Evolutionary conservation across 2,888 invertebrate species (phyloP).

Genomic region (Drosophila fulvimacula): DNA sequence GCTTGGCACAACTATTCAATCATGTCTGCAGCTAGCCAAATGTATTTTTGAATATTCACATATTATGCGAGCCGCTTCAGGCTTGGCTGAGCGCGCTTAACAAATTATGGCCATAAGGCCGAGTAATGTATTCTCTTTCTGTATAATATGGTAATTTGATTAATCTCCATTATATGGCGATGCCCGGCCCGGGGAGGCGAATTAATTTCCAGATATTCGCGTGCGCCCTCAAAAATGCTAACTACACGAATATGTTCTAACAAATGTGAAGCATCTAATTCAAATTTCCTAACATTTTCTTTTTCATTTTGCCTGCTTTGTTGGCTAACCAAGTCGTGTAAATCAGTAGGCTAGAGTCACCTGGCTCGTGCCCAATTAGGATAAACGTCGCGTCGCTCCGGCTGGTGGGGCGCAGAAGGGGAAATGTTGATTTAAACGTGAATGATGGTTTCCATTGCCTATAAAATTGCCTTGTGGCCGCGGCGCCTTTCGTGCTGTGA

Average conservation of each 20-base stretch:
- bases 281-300: slow-evolving; percentile 41
- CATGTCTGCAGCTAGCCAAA: neutral
- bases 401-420: slow-evolving; percentile 48
- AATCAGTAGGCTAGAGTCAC: slow-evolving; percentile 25
- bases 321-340: slow-evolving; percentile 13
- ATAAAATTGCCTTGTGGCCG: slow-evolving; percentile 3
- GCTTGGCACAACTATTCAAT: slow-evolving; percentile 5
- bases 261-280: slow-evolving; percentile 38
- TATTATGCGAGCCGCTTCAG: neutral
- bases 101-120: slow-evolving; percentile 73
- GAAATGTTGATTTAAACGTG: slow-evolving; percentile 83
- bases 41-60: slow-evolving; percentile 6
- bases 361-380: slow-evolving; percentile 67
- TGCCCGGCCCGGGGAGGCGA: slow-evolving; percentile 27
- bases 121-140: slow-evolving; percentile 75
- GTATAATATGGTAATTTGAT: slow-evolving; percentile 79
- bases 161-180: slow-evolving; percentile 64
- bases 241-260: slow-evolving; percentile 41
- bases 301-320: neutral
- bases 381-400: slow-evolving; percentile 80
- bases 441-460: slow-evolving; percentile 63
- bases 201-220: slow-evolving; percentile 65
- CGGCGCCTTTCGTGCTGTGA: slow-evolving; percentile 55
- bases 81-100: slow-evolving; percentile 40
- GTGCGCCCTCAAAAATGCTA: slow-evolving; percentile 54